Evolutionary conservation across 2,888 invertebrate genomes (phyloP), one percentile per base, ranked within the genome.

Genomic region (Agonopterix subpropinquella): DNA sequence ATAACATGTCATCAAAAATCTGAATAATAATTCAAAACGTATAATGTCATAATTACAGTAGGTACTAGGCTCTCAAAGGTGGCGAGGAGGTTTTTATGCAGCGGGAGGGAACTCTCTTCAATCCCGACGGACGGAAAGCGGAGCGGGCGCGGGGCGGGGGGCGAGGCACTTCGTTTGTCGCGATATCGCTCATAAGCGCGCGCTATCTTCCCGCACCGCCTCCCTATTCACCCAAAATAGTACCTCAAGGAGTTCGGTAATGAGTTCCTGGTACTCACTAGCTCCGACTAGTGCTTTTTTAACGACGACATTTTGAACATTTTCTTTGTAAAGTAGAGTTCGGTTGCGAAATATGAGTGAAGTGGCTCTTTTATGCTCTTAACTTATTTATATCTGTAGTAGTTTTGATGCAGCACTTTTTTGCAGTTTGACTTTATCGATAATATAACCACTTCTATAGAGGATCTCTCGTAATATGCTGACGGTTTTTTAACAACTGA

Each of bases 211-310:
- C 61, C 65, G 64, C 68, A 65, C 69, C 73, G 71, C 69, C 72
- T 59, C 70, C 66, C 83, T 75, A 83, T 86, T 86, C 85, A 85
- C 66, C 83, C 80, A 70, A 86, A 86, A 86, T 84, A 82, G 80
- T 83, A 80, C 80, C 81, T 84, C 79, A 77, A 84, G 83, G 83
- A 82, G 80, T 83, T 84, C 61, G 73, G 80, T 86, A 85, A 86
- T 85, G 86, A 85, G 82, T 78, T 84, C 77, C 78, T 77, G 75
- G 72, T 78, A 75, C 68, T 73, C 76, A 70, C 71, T 70, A 69
- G 73, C 74, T 71, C 70, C 61, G 64, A 77, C 73, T 75, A 80
- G 53, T 57, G 58, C 56, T 62, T 78, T 77, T 77, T 79, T 80
- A 77, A 76, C 68, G 77, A 72, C 56, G 77, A 70, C 71, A 68